Base-by-base conservation (phyloP, 1,140 invertebrate species). In the Dermatophagoides farinae region DNA sequence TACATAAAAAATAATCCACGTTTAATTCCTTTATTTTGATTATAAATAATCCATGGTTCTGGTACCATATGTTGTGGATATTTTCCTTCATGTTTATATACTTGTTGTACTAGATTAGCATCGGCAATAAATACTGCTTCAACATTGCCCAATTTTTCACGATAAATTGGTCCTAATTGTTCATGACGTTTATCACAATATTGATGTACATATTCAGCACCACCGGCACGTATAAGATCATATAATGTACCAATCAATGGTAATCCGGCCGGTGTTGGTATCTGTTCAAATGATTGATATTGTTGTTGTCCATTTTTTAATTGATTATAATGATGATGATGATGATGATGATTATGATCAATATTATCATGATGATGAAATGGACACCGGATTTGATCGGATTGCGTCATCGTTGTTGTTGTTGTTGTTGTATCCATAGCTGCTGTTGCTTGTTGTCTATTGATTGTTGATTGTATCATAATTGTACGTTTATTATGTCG, bases 1-100 rank as follows among this genome's bases (percentile, higher is more conserved):
- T 76, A 83, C 86, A 89, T 89, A 70, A 90, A 91, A 67, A 89
- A 82, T 11, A 91, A 72, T 18, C 87, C 87, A 65, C 87, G 77
- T 64, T 80, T 74, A 51, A 78, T 80, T 38, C 78, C 75, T 64
- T 82, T 77, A 1, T 79, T 69, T 66, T 84, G 70, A 67, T 88
- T 88, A 66, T 88, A 89, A 14, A 84, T 68, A 0, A 77, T 69
- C 86, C 86, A 90, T 2, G 85, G 76, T 67, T 88, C 83, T 4
- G 86, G 86, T 62, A 88, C 69, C 65, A 86, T 78, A 71, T 88
- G 85, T 51, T 72, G 72, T 0, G 86, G 86, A 68, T 81, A 81
- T 66, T 80, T 79, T 59, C 84, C 86, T 75, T 90, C 86, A 11
- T 80, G 71, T 8, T 76, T 67, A 70, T 86, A 88, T 40, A 60